Base-by-base conservation (phyloP, 2,888 invertebrate genomes). In the Lycia hirtaria region DNA sequence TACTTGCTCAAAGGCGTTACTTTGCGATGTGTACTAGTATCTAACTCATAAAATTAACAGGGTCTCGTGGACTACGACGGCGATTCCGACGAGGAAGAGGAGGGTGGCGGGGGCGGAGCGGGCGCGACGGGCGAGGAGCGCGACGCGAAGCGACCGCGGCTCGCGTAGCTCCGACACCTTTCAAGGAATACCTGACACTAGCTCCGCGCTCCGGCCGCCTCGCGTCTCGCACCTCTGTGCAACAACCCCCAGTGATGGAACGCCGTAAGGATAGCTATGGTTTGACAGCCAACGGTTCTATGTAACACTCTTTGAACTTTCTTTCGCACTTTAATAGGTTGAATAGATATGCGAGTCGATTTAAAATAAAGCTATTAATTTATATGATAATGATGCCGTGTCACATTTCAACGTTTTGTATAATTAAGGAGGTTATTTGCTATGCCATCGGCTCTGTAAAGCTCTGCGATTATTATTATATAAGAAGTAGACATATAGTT, bases 31-130 rank as follows among this genome's bases (percentile, higher is more conserved):
- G 12, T 9, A 17, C 7, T 2, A 3, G 4, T 9, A 19, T 0
- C 10, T 17, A 10, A 17, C 17, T 4, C 1, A n/a, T 22, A 9
- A 6, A 2, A 6, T 17, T 59, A 15, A 20, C 83, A 97, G 97
- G 97, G 98, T 71, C 93, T 99, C 78, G 99, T 99, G 64, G 99
- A 99, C 88, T 99, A 99, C 80, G 98, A 99, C 83, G 98, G 97
- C 55, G 98, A 99, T 88, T 98, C 98, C 0, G 98, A 99, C 77
- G 98, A 98, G 77, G 98, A 98, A 58, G 97, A 97, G 60, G 97
- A 97, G 32, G 77, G 80, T 5, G 64, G 70, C 12, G 69, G 70
- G n/a, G 69, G 72, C 38, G 69, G 66, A 43, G 87, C 85, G 43
- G 87, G 80, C 94, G 94, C 56, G 93, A 14, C 65, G 41, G 86